These are phyloP conservation scores for Lycia hirtaria DNA, from an alignment of 2,888 invertebrate species.

Conservation along the genomic window DNA sequence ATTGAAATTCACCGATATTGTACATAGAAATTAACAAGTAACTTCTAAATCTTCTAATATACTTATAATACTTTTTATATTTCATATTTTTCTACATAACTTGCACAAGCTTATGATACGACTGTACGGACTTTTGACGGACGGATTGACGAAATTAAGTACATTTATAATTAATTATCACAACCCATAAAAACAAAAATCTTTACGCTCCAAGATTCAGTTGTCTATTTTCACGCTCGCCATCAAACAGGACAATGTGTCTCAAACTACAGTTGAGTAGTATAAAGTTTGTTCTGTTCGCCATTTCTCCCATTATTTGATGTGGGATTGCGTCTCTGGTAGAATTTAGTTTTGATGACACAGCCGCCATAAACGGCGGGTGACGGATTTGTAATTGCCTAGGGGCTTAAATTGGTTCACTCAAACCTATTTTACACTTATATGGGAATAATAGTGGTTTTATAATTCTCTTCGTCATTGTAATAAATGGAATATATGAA, in stretches of 20 bases:
- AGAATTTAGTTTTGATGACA: constrained; percentile 75
- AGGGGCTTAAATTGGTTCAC: constrained; percentile 52
- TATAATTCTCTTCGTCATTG: not conserved
- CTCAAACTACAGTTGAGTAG: constrained; percentile 47
- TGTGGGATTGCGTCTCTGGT: constrained; percentile 72
- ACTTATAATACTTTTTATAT: no score
- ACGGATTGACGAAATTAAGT: no score
- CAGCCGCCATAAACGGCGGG: constrained; percentile 54
- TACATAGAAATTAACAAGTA: no score
- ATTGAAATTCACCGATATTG: no score
- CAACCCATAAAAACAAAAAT: no score
- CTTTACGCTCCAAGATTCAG: no score
- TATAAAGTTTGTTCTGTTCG: constrained; percentile 74
- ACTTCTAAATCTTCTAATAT: no score
- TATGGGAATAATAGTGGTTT: not conserved
- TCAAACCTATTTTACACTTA: constrained; percentile 17
- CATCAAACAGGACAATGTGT: constrained; percentile 45
- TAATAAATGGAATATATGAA: not conserved
- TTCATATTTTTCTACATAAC: no score
- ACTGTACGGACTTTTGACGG: no score
- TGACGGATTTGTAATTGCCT: constrained; percentile 56
- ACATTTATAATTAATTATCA: no score
- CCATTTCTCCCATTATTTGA: constrained; percentile 77
- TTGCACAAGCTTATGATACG: no score
- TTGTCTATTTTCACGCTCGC: constrained; percentile 19